phyloP scores from a whole-genome alignment of 2,113 vertebrate species.

The Otocyon megalotis region DNA sequence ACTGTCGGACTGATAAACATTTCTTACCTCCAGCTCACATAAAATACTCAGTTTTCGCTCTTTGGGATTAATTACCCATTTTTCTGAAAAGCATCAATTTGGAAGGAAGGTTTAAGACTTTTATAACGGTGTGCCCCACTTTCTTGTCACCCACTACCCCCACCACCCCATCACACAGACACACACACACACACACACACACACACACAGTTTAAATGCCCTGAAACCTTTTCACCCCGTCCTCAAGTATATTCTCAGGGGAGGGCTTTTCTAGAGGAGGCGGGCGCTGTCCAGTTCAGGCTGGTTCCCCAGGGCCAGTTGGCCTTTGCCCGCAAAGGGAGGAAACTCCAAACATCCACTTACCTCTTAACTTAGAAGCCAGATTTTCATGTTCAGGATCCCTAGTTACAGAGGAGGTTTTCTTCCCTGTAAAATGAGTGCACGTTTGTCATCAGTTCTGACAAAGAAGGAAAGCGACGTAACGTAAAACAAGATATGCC shows the following conservation, averaged over 20 bases:
- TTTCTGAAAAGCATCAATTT: slow-evolving; percentile 60
- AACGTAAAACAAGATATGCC: not conserved
- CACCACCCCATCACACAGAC: not conserved
- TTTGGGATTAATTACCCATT: slow-evolving; percentile 72
- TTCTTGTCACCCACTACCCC: not conserved
- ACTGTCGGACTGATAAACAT: not conserved
- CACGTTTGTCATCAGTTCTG: not conserved
- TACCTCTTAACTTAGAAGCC: slow-evolving; percentile 66
- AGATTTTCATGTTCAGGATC: not conserved
- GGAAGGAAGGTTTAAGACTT: not conserved
- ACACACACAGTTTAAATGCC: not conserved
- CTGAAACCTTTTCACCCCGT: not conserved
- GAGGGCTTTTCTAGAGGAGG: not conserved
- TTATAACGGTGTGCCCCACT: not conserved
- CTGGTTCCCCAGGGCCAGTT: not conserved
- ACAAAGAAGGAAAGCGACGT: not conserved
- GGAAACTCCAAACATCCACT: not conserved
- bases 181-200: not conserved
- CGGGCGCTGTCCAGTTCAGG: not conserved
- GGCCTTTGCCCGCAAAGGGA: not conserved
- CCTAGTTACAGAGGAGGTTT: rapidly evolving
- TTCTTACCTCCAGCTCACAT: slow-evolving; percentile 77
- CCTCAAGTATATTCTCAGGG: not conserved
- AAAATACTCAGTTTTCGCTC: slow-evolving; percentile 66
- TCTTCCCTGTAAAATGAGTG: not conserved